Base-by-base conservation (phyloP, 2,888 invertebrate species). In the Hipparchia sbordonii region DNA sequence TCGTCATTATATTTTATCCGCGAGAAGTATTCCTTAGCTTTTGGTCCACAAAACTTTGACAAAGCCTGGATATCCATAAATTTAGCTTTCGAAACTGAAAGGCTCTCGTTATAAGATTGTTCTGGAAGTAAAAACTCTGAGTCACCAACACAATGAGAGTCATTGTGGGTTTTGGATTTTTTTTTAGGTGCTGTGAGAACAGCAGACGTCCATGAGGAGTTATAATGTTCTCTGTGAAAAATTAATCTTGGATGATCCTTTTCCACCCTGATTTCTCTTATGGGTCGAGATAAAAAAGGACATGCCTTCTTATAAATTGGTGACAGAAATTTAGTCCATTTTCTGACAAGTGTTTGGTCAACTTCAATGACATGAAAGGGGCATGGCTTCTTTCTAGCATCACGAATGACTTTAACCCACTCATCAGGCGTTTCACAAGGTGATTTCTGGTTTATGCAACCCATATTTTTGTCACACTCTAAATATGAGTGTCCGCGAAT, bases 211-310 rank as follows among this genome's bases (percentile, higher is more conserved):
- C 51, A 52, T 9, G 51, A 52, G 51, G 51, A 52, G 9, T 52
- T 52, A 9, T 52, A 52, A 52, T 52, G 51, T 52, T 52, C 73
- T 77, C 77, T 75, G 52, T 78, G 73, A 76, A 78, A 78, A 77
- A 75, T 73, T 6, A 77, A 71, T 72, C 74, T 75, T 74, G 74
- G 77, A 76, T 79, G 77, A 73, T 75, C 72, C 67, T 76, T 77
- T 73, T 76, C 77, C 72, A 76, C 75, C 72, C 73, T 77, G 66
- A 79, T 77, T 76, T 77, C 77, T 75, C 77, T 76, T 71, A 77
- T 76, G 74, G 78, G 77, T 76, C 77, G 75, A 72, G 76, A 74
- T 70, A 74, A 74, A 77, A 78, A 77, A 72, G 74, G 75, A 74
- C 51, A 52, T 52, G 51, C 9, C 51, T 52, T 52, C 51, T 10